Conservation (phyloP, 2,113 vertebrate genomes). For the Rana temporaria region DNA sequence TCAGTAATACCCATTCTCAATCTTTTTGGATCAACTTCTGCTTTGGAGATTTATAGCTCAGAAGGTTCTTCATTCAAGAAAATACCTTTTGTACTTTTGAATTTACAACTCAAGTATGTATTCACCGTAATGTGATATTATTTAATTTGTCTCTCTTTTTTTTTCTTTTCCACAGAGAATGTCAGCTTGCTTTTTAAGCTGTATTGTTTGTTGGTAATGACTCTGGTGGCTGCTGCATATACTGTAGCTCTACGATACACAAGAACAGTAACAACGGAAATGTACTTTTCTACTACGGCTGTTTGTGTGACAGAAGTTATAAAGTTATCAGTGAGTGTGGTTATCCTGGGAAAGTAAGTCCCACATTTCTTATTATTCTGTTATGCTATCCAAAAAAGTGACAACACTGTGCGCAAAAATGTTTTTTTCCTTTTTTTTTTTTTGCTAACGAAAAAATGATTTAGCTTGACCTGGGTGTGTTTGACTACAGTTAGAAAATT, state of each 20-base stretch:
- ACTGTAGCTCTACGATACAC: conserved; percentile 88
- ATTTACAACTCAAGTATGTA: background rate
- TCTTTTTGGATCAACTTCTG: no score
- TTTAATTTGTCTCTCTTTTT: background rate
- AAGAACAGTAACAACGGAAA: conserved; percentile 77
- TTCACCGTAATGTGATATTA: no score
- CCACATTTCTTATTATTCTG: conserved; percentile 3
- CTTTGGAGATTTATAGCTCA: no score
- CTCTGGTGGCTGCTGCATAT: conserved; percentile 91
- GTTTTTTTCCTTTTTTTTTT: no score
- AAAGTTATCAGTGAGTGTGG: conserved; percentile 88
- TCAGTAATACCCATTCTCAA: no score
- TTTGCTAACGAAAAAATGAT: no score
- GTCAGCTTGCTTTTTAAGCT: conserved; percentile 90
- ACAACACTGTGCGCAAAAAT: no score
- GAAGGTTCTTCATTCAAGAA: no score
- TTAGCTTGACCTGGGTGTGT: no score
- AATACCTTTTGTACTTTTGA: background rate
- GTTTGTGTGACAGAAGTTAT: conserved; percentile 91
- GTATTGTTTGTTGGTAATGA: conserved; percentile 96
- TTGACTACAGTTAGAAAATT: no score
- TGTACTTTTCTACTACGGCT: conserved; percentile 94
- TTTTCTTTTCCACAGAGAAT: conserved; percentile 76
- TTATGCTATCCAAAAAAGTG: background rate
- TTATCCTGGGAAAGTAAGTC: conserved; percentile 89